Conservation (phyloP, 2,888 invertebrate species). For the Drosophila flavopinicola region DNA sequence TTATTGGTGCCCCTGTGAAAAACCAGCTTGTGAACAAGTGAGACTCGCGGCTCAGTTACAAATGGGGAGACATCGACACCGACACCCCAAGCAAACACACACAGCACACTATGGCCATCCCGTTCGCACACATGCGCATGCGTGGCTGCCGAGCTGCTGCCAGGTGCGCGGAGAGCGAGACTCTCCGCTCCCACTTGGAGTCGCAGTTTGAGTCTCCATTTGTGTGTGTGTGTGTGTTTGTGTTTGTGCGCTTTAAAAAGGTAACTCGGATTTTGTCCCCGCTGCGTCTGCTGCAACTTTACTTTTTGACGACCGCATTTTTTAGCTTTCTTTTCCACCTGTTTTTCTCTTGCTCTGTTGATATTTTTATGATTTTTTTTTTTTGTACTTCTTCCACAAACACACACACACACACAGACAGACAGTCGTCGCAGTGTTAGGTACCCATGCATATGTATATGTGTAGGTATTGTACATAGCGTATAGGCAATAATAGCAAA, state of each 20-base stretch:
- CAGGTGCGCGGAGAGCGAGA: constrained; percentile 47
- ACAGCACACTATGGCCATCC: constrained; percentile 52
- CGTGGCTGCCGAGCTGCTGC: constrained; percentile 49
- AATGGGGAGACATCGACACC: constrained; percentile 67
- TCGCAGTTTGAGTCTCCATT: constrained; percentile 13
- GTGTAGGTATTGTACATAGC: constrained; percentile 24
- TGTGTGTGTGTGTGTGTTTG: constrained; percentile 19
- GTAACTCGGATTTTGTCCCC: constrained; percentile 75
- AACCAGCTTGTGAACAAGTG: constrained; percentile 65
- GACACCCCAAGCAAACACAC: constrained; percentile 64
- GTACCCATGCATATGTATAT: constrained; percentile 15
- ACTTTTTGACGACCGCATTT: constrained; percentile 80
- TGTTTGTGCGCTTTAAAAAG: constrained; percentile 64
- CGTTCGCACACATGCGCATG: constrained; percentile 66
- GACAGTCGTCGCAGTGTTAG: too few species aligned
- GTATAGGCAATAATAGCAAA: constrained; percentile 48
- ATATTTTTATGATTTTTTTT: constrained; percentile 73
- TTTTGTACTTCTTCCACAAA: constrained; percentile 33
- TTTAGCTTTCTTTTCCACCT: constrained; percentile 81
- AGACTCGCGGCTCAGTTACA: constrained; percentile 62
- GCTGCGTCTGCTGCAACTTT: constrained; percentile 72
- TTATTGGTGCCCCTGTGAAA: constrained; percentile 50
- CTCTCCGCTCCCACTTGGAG: constrained; percentile 27
- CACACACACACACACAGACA: constrained; percentile 22
- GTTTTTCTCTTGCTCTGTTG: constrained; percentile 72